Conservation (phyloP, 2,888 invertebrate genomes). For the Orthosia gracilis region DNA sequence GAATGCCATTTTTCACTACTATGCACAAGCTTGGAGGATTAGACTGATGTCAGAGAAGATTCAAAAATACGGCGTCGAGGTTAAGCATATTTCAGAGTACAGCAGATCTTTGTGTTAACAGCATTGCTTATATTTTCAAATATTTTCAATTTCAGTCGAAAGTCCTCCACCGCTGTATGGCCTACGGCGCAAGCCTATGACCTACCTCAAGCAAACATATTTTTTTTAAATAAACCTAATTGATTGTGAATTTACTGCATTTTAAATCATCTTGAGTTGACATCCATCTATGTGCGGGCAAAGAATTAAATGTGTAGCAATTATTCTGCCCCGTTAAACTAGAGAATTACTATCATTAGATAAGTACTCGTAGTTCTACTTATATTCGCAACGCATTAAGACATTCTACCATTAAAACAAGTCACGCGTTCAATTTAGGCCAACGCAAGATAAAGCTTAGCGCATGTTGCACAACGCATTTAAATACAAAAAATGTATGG, state of each 20-base stretch:
- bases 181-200: too few relatives aligned
- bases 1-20: background rate
- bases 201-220: too few relatives aligned
- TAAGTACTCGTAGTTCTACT: conserved; percentile 2
- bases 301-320: background rate
- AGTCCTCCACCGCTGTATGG: too few relatives aligned
- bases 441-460: background rate
- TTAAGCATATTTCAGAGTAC: background rate
- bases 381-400: conserved; percentile 27
- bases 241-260: too few relatives aligned
- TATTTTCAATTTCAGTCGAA: too few relatives aligned
- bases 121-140: too few relatives aligned
- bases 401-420: conserved; percentile 43
- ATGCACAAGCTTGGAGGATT: background rate
- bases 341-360: conserved; percentile 29
- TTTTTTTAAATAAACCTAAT: too few relatives aligned
- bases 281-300: background rate
- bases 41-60: background rate
- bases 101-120: too few relatives aligned
- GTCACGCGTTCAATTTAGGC: conserved; percentile 27
- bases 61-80: background rate
- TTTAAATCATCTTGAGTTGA: background rate
- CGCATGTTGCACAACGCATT: too few relatives aligned
- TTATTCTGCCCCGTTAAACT: conserved; percentile 23
- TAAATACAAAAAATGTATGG: background rate